Evolutionary conservation across 2,888 invertebrate genomes (phyloP).

Genomic region (Chrysodeixis includens): DNA sequence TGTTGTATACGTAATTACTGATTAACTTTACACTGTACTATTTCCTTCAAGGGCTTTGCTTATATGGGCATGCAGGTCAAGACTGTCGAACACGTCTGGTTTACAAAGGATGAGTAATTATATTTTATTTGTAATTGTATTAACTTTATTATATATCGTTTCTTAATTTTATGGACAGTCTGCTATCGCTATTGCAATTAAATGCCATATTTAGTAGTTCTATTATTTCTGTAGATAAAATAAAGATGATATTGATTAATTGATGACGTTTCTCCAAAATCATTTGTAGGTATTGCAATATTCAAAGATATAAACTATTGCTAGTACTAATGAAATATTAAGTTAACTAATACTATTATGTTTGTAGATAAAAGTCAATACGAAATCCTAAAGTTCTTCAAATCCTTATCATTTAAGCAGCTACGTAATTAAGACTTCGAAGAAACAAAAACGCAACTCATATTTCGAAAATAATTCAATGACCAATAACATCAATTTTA

Average conservation of each 20-base stretch:
- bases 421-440: neutral
- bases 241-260: no score
- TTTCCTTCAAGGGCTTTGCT: neutral
- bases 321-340: no score
- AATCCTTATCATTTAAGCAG: no score
- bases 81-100: neutral
- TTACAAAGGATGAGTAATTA: neutral
- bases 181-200: no score
- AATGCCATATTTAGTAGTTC: no score
- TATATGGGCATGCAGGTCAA: constrained; percentile 4
- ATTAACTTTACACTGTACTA: constrained; percentile 8
- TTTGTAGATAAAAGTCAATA: no score
- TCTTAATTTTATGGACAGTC: neutral
- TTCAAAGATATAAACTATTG: no score
- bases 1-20: constrained; percentile 12
- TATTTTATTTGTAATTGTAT: neutral
- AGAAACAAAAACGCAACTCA: neutral
- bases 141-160: neutral
- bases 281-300: no score
- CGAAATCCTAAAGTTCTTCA: no score
- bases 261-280: no score
- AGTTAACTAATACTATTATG: no score
- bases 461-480: constrained; percentile 12
- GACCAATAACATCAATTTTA: constrained; percentile 20
- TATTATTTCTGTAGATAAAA: no score